These are phyloP conservation scores for Zaprionus kolodkinae DNA, from an alignment of 1,140 invertebrate species.

Conservation along the genomic window DNA sequence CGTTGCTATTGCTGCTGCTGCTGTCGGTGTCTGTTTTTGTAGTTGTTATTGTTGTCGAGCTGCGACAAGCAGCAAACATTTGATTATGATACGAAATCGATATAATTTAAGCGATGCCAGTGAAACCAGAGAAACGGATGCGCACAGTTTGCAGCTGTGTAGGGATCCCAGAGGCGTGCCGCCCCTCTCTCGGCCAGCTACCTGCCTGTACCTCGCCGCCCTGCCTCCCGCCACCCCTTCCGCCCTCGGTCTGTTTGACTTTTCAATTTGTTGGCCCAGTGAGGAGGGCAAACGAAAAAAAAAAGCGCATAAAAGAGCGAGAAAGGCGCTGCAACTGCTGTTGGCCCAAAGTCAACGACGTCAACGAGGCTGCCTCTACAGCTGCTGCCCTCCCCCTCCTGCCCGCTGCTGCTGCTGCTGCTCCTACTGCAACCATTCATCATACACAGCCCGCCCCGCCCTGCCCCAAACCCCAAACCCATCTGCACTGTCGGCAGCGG, in stretches of 20 bases:
- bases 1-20: constrained; percentile 25
- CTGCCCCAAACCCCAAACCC: neutral
- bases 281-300: neutral
- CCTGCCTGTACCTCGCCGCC: too few species aligned
- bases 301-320: neutral
- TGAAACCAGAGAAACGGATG: constrained; percentile 53
- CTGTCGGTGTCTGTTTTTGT: constrained; percentile 68
- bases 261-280: constrained; percentile 39
- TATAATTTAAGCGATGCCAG: constrained; percentile 81
- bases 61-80: constrained; percentile 81
- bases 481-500: constrained; percentile 37
- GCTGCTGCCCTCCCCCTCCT: neutral
- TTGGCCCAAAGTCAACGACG: constrained; percentile 6
- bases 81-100: constrained; percentile 83
- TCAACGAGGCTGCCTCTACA: neutral
- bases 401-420: constrained; percentile 23
- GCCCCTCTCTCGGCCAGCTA: neutral
- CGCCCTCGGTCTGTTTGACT: constrained; percentile 36
- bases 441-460: constrained; percentile 36
- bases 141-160: constrained; percentile 28
- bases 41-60: constrained; percentile 73
- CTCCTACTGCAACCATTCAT: constrained; percentile 55
- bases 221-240: too few species aligned
- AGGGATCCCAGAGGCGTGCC: neutral
- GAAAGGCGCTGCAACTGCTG: neutral